These are phyloP conservation scores for Scyliorhinus canicula DNA, from an alignment of 2,797 vertebrate species.

Conservation along the genomic window DNA sequence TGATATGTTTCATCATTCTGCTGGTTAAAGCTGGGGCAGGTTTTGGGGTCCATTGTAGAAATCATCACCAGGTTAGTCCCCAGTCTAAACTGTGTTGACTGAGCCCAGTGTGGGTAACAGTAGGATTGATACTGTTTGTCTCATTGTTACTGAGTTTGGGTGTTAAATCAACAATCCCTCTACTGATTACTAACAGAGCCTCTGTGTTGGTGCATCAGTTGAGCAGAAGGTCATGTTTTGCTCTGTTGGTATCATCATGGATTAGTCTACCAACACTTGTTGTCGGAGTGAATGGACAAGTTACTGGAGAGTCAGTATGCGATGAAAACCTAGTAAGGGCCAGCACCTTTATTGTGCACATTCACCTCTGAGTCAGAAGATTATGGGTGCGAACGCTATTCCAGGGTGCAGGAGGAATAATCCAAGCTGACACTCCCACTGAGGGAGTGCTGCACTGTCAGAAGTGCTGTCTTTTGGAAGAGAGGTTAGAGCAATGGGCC, in stretches of 20 bases:
- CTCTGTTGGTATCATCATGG: not conserved
- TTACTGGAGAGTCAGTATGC: not conserved
- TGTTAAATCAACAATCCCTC: not conserved
- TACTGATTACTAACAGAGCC: not conserved
- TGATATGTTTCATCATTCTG: not conserved
- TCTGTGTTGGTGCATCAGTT: not conserved
- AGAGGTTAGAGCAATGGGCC: not conserved
- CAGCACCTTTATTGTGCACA: not conserved
- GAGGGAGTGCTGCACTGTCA: not conserved
- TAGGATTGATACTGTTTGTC: not conserved
- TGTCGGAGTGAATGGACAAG: not conserved
- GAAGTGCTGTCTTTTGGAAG: too few species aligned
- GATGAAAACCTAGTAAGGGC: not conserved
- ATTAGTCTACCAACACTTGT: not conserved
- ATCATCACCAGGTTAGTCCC: not conserved
- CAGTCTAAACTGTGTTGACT: not conserved
- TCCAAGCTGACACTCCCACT: not conserved
- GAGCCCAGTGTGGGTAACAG: not conserved
- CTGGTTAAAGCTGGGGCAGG: not conserved
- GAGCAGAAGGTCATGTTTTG: not conserved
- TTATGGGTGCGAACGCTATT: not conserved
- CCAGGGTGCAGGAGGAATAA: not conserved
- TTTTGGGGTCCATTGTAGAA: not conserved
- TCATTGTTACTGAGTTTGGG: not conserved
- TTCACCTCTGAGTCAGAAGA: not conserved